phyloP scores from a whole-genome alignment of 2,888 invertebrate species.

The Sipha maydis region DNA sequence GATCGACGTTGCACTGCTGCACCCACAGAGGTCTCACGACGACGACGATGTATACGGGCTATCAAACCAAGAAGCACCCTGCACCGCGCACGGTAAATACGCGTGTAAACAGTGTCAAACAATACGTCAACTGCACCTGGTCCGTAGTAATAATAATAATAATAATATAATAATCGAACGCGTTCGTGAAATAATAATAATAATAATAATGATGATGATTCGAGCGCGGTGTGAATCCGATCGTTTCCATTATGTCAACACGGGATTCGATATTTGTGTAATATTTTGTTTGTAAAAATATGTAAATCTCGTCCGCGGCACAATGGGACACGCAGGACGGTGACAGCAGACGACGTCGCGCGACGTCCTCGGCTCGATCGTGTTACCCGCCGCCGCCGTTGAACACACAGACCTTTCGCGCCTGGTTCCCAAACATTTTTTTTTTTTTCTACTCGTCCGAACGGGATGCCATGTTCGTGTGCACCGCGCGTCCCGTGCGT shows the following conservation, averaged over 20 bases:
- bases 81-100: not conserved
- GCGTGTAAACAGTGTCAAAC: constrained; percentile 35
- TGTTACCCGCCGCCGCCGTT: constrained; percentile 5
- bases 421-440: not conserved
- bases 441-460: not conserved
- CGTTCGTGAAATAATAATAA: not conserved
- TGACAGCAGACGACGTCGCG: constrained; percentile 4
- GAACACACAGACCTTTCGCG: not conserved
- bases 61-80: constrained; percentile 5
- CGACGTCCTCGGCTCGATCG: constrained; percentile 43
- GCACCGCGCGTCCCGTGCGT: too few species aligned
- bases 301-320: constrained; percentile 25
- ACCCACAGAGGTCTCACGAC: not conserved
- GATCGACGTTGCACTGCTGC: too few species aligned
- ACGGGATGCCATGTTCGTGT: too few species aligned
- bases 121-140: constrained; percentile 48
- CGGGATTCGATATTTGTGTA: not conserved
- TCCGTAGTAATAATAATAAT: too few species aligned
- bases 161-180: constrained; percentile 37
- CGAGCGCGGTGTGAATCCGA: constrained; percentile 2
- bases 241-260: constrained; percentile 33
- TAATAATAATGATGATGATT: not conserved
- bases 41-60: not conserved
- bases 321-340: too few species aligned
- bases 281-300: constrained; percentile 8